Conservation (phyloP, 92 coral and sea anemone genomes). For the Epizoanthus scotinus region DNA sequence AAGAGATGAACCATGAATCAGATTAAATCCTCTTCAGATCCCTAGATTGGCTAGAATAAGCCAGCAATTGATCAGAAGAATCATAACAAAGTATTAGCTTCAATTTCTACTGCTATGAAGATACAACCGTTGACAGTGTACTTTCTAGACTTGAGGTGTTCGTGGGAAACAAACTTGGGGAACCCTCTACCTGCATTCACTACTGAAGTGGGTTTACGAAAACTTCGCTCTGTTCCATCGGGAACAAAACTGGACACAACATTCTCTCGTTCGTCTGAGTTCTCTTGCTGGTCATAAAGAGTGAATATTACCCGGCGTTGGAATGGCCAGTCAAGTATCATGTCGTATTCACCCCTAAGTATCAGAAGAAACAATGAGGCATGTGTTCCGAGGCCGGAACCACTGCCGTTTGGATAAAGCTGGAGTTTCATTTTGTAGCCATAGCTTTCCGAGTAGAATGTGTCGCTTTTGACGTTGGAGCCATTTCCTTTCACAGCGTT, state of each 20-base stretch:
- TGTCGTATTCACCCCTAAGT: constrained; percentile 36
- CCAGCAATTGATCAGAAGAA: too few species aligned
- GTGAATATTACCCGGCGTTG: constrained; percentile 27
- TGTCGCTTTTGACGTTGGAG: constrained; percentile 29
- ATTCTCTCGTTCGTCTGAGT: constrained; percentile 11
- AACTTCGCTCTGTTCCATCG: constrained; percentile 36
- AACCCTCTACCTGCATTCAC: constrained; percentile 29
- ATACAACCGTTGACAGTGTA: constrained; percentile 12
- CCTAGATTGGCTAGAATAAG: too few species aligned
- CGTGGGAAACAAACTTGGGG: constrained; percentile 40
- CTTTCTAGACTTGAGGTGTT: constrained; percentile 36
- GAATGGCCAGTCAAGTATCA: constrained; percentile 39
- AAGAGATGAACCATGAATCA: too few species aligned
- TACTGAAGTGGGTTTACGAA: constrained; percentile 24
- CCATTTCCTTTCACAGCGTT: constrained; percentile 24
- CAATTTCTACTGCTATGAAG: constrained; percentile 30
- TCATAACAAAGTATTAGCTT: neutral
- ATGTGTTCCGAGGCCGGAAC: constrained; percentile 20
- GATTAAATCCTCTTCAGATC: too few species aligned
- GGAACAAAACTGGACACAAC: constrained; percentile 32
- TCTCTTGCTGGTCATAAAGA: constrained; percentile 33
- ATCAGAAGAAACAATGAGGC: constrained; percentile 15
- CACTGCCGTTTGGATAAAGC: constrained; percentile 36
- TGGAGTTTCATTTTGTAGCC: constrained; percentile 42
- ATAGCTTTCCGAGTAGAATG: constrained; percentile 35